Evolutionary conservation across 2,888 invertebrate genomes (phyloP).

Genomic region (Platycnemis pennipes): DNA sequence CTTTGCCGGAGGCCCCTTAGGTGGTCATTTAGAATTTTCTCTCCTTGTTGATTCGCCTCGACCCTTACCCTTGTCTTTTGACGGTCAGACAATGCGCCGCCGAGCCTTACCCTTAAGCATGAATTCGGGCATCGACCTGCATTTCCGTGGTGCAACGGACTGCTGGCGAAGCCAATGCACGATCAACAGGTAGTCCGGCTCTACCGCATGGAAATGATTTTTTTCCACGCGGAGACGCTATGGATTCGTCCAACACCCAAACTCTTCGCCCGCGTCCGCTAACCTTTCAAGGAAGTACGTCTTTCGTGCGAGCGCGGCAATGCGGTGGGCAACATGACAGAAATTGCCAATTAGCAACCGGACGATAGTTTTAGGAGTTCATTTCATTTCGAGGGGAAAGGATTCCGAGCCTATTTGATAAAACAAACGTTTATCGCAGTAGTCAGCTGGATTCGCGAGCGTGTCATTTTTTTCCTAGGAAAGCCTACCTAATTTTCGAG

Average conservation of each 20-base stretch:
- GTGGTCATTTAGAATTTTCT: not conserved
- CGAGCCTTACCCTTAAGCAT: not conserved
- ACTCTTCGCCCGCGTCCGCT: too few species aligned
- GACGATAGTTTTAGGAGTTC: too few species aligned
- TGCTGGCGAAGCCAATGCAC: not conserved
- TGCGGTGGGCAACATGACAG: too few species aligned
- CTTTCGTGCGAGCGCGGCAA: too few species aligned
- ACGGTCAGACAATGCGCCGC: not conserved
- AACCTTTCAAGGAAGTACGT: too few species aligned
- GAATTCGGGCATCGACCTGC: not conserved
- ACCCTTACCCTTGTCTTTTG: not conserved
- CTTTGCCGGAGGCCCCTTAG: not conserved
- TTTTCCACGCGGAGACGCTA: not conserved
- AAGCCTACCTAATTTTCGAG: too few species aligned
- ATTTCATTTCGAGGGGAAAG: too few species aligned
- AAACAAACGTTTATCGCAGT: too few species aligned
- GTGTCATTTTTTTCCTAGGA: too few species aligned
- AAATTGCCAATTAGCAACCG: too few species aligned
- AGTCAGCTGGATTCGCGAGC: too few species aligned
- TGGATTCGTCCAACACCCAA: not conserved
- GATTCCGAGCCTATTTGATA: too few species aligned
- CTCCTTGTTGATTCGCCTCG: not conserved
- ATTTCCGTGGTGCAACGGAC: not conserved
- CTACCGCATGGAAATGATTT: slow-evolving; percentile 1
- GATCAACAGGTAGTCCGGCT: slow-evolving; percentile 46